A percentile compares a stretch with the other conserved stretches of the same genome.
Evolutionary conservation across 1,140 invertebrate species (phyloP).

Genomic region (Colletes gigas): DNA sequence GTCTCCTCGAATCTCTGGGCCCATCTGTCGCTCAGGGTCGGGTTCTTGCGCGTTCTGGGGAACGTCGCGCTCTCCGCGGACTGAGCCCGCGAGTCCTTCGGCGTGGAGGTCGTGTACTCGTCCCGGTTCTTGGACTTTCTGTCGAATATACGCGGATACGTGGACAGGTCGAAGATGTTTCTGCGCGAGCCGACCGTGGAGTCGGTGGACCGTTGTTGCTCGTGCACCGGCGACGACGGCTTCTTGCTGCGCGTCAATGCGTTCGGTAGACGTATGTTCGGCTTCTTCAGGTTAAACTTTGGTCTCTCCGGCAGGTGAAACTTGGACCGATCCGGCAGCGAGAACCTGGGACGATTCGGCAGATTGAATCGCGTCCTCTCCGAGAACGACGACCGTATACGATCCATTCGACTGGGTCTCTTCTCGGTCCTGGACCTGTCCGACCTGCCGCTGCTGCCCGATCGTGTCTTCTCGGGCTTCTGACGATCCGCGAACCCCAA

Average conservation of each 20-base stretch:
- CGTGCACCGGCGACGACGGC: conserved; percentile 66
- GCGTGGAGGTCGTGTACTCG: conserved; percentile 76
- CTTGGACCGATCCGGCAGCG: conserved; percentile 83
- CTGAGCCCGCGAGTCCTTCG: conserved; percentile 73
- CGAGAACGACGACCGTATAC: conserved; percentile 79
- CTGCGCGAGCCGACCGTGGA: conserved; percentile 78
- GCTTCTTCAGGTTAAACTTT: conserved; percentile 81
- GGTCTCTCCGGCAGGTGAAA: conserved; percentile 84
- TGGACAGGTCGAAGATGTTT: conserved; percentile 88
- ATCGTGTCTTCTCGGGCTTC: conserved; percentile 61
- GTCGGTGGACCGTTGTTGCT: conserved; percentile 79
- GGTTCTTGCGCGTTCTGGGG: conserved; percentile 75
- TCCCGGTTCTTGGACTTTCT: conserved; percentile 81
- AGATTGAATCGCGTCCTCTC: conserved; percentile 82
- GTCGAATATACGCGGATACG: conserved; percentile 88
- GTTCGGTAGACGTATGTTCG: conserved; percentile 74
- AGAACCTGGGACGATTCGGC: conserved; percentile 82
- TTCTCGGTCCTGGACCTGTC: conserved; percentile 57
- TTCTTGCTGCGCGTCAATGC: conserved; percentile 59
- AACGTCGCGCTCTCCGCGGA: conserved; percentile 81
- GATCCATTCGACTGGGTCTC: conserved; percentile 73
- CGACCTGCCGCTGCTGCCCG: conserved; percentile 54
- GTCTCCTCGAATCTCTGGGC: conserved; percentile 78
- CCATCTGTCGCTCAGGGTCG: conserved; percentile 79
- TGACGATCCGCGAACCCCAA: conserved; percentile 69